Base-by-base conservation (phyloP, 2,888 invertebrate genomes). In the Hartigia nigra region DNA sequence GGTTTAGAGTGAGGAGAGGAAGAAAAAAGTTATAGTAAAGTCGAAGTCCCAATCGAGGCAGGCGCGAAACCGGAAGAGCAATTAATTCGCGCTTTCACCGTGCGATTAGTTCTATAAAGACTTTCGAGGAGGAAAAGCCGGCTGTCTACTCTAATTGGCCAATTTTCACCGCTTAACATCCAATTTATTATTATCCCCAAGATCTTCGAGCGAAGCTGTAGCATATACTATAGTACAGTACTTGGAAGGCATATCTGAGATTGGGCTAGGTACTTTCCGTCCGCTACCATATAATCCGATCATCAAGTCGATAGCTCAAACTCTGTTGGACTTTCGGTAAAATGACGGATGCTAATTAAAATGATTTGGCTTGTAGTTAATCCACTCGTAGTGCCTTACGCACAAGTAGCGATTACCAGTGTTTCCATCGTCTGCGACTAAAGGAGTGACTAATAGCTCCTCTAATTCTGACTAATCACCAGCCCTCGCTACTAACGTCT, bases 121-220 rank as follows among this genome's bases (percentile, higher is more conserved):
- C 86, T 86, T 86, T 82, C 84, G 83, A 84, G 81, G 82, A 83
- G 84, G 86, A 88, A 89, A 88, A 89, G 88, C 86, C 84, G 86
- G 83, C 83, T 84, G 84, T 83, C 86, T 85, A 81, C 84, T 82
- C 87, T 90, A 89, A 90, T 90, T 89, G 90, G 88, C 84, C 88
- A 90, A 90, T 90, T 90, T 89, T 89, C 89, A 82, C 86, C 86
- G 88, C 86, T 89, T 87, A 89, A 88, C 88, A 86, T 89, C 87
- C 88, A 89, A 90, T 89, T 89, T 88, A 89, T 90, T 89, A 87
- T 86, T 86, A 86, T 85, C 87, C 85, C 83, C 83, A 79, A 79
- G 84, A 85, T 88, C 86, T 86, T 80, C 82, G 77, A 79, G 78
- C 81, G 79, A 82, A 79, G 80, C 77, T 70, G 39, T 79, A 79